These are phyloP conservation scores for Rhabdornis inornatus DNA, from an alignment of 2,113 vertebrate species.

Conservation along the genomic window DNA sequence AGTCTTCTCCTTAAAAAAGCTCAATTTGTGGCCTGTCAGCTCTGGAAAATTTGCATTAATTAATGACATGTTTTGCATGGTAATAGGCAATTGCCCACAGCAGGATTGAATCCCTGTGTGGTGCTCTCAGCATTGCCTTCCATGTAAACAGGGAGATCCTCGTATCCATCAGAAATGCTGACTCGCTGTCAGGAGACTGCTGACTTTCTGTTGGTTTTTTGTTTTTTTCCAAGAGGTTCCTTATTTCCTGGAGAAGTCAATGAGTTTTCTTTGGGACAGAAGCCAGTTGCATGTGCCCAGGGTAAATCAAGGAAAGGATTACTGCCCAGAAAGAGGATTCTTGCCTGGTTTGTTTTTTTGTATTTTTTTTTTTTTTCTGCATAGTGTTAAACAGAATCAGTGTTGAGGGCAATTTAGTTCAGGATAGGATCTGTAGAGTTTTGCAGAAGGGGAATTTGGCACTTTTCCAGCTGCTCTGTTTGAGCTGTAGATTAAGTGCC, in stretches of 20 bases:
- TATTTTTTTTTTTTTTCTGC: neutral
- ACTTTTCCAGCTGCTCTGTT: constrained; percentile 13
- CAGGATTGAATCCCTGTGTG: neutral
- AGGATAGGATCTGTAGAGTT: neutral
- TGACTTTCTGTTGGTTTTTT: neutral
- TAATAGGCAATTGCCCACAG: neutral
- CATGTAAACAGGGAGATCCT: constrained; percentile 11
- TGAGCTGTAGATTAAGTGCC: constrained; percentile 35
- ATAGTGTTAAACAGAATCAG: neutral
- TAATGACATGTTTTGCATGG: constrained; percentile 27
- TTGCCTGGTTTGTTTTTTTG: neutral
- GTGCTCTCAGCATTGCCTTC: neutral
- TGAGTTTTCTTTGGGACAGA: neutral
- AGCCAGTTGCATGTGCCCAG: neutral
- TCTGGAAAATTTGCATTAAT: constrained; percentile 17
- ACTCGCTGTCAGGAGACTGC: neutral
- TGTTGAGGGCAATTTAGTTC: constrained; percentile 1
- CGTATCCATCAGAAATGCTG: neutral
- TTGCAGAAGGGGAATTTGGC: constrained; percentile 12
- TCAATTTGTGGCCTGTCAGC: neutral
- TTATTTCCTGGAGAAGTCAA: neutral
- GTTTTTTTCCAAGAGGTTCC: neutral
- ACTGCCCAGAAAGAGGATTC: neutral
- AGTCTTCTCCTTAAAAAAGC: neutral
- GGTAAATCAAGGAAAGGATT: constrained; percentile 15